Base-by-base conservation (phyloP, 2,797 vertebrate genomes). In the Discoglossus pictus region DNA sequence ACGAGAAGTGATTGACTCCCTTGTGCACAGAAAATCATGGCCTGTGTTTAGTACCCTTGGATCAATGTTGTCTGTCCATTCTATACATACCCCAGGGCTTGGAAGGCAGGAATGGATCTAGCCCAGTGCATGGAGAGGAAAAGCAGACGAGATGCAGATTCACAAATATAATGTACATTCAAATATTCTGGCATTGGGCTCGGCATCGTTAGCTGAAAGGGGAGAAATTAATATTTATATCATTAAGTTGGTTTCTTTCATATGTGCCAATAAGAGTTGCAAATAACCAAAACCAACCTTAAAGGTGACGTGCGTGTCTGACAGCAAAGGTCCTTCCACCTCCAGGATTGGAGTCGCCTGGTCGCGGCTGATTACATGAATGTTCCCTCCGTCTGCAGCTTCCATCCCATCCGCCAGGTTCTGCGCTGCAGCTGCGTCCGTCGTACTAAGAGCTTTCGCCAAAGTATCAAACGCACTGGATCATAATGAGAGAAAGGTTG, bases 81-180 rank as follows among this genome's bases (percentile, higher is more conserved):
- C 17, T 63, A 9, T 36, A 74, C 92, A 91, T 81, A 99, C 97
- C 97, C 97, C 15, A 99, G 93, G 75, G 95, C 95, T 65, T 93
- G 94, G 84, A 99, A 99, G 54, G 97, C 96, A 34, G 97, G 95
- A 75, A 99, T 98, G 74, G 95, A 99, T 73, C 97, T 91, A 2
- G 97, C 96, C 97, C 97, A 99, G 86, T 99, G 97, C 97, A 99
- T 99, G 72, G 97, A 99, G 38, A 99, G 95, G 81, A 99, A 99
- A 61, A 99, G 94, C 44, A 99, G 91, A 34, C 97, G 93, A 46
- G 97, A 99, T 0, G 97, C 97, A 6, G 97, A 99, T 83, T 99
- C 97, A 46, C 97, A 99, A 84, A 99, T 99, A 84, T 98, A 99
- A 82, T 99, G 97, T 24, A 99, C 95, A 38, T 99, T 99, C 78